phyloP scores from a whole-genome alignment of 2,797 vertebrate genomes.

The Graptemys geographica region DNA sequence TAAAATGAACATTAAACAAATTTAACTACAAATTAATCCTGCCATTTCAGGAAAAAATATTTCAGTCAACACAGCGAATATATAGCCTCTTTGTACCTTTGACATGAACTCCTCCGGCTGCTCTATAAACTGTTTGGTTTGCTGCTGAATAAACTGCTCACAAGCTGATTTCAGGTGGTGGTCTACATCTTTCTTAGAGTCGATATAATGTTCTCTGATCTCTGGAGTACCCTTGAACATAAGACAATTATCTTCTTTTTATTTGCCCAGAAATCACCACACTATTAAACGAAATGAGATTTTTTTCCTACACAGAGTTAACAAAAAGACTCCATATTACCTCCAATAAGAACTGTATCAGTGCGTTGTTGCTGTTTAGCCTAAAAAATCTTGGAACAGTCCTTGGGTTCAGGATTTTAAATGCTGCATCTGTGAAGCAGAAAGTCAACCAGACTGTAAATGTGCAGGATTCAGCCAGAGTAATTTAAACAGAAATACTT shows the following conservation, averaged over 20 bases:
- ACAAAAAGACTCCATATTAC: conserved; percentile 78
- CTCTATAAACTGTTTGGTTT: conserved; percentile 92
- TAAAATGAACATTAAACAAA: neutral
- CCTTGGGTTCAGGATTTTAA: conserved; percentile 98
- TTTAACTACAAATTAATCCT: neutral
- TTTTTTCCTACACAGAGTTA: neutral
- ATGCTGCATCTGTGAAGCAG: conserved; percentile 92
- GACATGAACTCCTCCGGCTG: conserved; percentile 94
- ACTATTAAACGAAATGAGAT: neutral
- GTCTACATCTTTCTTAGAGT: conserved; percentile 98
- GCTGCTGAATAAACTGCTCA: conserved; percentile 98
- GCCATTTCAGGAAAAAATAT: neutral
- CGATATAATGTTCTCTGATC: conserved; percentile 97
- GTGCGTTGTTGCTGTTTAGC: conserved; percentile 97
- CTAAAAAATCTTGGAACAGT: conserved; percentile 95
- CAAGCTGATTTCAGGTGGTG: conserved; percentile 95
- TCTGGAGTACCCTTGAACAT: conserved; percentile 93
- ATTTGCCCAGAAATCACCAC: conserved; percentile 54
- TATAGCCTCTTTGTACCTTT: conserved; percentile 84
- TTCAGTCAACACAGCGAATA: neutral
- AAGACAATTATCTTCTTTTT: conserved; percentile 67
- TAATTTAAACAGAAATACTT: neutral
- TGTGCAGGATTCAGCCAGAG: neutral
- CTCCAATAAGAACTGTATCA: conserved; percentile 98
- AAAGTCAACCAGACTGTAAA: conserved; percentile 72